These are phyloP conservation scores for Bolinopsis microptera DNA, from an alignment of 37 sponge, comb jelly and placozoan species.

Conservation along the genomic window DNA sequence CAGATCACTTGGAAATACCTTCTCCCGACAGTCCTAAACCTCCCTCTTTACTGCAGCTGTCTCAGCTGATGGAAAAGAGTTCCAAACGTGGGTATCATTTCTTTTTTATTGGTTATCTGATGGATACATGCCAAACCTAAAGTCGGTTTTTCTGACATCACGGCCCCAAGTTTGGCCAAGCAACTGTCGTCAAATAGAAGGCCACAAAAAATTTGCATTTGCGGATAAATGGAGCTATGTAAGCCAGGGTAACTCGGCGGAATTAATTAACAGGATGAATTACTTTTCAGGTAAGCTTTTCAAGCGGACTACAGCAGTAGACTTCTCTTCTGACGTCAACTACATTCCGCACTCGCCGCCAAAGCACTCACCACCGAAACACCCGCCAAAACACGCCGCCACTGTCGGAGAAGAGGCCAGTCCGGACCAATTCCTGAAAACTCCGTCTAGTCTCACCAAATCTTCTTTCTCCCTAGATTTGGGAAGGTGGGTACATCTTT, in stretches of 20 bases:
- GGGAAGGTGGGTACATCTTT: neutral
- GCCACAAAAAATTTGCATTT: no score
- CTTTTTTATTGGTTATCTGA: no score
- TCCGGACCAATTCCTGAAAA: constrained; percentile 19
- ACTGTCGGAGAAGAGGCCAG: neutral
- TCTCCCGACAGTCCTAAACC: constrained; percentile 48
- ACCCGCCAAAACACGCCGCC: neutral
- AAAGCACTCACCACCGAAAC: neutral
- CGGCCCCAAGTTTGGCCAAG: no score
- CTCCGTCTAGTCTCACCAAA: constrained; percentile 31
- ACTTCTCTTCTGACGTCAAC: constrained; percentile 3
- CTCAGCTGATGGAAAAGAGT: constrained; percentile 45
- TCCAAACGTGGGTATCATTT: constrained; percentile 10
- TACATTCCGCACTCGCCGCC: neutral
- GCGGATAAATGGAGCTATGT: no score
- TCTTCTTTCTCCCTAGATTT: constrained; percentile 48
- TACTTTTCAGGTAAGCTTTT: constrained; percentile 22
- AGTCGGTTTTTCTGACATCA: no score
- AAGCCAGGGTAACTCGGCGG: no score
- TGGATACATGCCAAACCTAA: no score
- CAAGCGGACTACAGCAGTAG: constrained; percentile 45
- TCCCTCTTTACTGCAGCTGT: constrained; percentile 33
- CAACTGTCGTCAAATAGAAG: no score
- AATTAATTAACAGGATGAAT: no score
- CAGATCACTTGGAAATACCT: constrained; percentile 5